Conservation (phyloP, 2,113 vertebrate species). For the Collichthys lucidus region DNA sequence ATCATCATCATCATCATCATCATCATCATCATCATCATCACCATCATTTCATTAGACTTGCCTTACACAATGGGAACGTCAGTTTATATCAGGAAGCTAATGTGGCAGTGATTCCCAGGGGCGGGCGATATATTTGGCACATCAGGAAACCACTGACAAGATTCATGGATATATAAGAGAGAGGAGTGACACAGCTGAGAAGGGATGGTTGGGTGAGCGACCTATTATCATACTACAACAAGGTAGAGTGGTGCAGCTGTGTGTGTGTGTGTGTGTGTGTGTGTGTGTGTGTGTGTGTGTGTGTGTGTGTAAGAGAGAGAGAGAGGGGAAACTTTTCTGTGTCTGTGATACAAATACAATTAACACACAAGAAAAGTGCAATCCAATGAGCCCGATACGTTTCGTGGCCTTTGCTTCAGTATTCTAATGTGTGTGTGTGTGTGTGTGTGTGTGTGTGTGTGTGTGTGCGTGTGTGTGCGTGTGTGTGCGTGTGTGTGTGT, state of each 20-base stretch:
- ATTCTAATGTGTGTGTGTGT: slow-evolving; percentile 8
- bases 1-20: slow-evolving; percentile 54
- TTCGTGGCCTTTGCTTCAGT: slow-evolving; percentile 23
- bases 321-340: too few species aligned
- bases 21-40: slow-evolving; percentile 59
- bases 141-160: slow-evolving; percentile 60
- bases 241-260: too few species aligned
- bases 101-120: slow-evolving; percentile 78
- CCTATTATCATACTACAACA: too few species aligned
- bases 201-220: background rate
- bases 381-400: background rate
- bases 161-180: slow-evolving; percentile 47
- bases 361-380: background rate
- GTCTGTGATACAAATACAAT: background rate
- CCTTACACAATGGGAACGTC: slow-evolving; percentile 75
- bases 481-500: slow-evolving; percentile 11
- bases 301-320: background rate
- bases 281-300: slow-evolving; percentile 11
- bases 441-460: slow-evolving; percentile 5
- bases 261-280: slow-evolving; percentile 11
- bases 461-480: slow-evolving; percentile 15
- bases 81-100: slow-evolving; percentile 80
- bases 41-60: slow-evolving; percentile 80
- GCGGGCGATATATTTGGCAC: slow-evolving; percentile 68
- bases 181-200: slow-evolving; percentile 34